Evolutionary conservation across 1,140 invertebrate genomes (phyloP), one percentile per base, ranked within the genome.

Genomic region (Drosophila miranda): DNA sequence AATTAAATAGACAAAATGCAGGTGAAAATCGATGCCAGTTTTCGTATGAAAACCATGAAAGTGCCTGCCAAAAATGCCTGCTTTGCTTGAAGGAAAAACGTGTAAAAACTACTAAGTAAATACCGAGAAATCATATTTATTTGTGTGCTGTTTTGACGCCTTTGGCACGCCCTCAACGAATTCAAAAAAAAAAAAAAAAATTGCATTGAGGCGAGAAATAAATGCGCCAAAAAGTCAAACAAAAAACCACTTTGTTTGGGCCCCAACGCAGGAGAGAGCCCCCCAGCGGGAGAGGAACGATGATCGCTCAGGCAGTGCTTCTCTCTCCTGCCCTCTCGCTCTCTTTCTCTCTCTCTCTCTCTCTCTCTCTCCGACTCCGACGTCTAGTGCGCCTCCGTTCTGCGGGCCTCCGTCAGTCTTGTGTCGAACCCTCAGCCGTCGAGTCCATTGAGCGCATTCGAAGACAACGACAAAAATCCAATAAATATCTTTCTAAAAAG

Each of bases 351-450:
- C 23, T 5, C 23, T 38, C 42, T 23, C 56, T 11, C 23, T 46
- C 43, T 53, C 49, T 46, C 45, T 1, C n/a, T n/a, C n/a, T n/a
- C n/a, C 30, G 30, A 13, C 34, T 38, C 34, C 34, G 46, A 49
- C 56, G 51, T 45, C 23, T 38, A 68, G 9, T 11, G 23, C 44
- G 48, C 52, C 50, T 78, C 81, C 81, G 77, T 87, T 82, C 81
- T 86, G 82, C 87, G 81, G 81, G 34, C 2, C 26, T 44, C 42
- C 48, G 30, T 81, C 82, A 86, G 82, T 86, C 81, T 86, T 86
- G 82, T 86, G 82, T 86, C 82, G 82, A 87, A 64, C 69, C 62
- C 78, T 70, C 61, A 68, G 62, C 57, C 54, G 61, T 74, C 49
- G 46, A 78, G 81, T 84, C 34, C 77, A 51, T 45, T 13, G 58